A percentile compares a stretch with the other conserved stretches of the same genome.
Evolutionary conservation across 2,113 vertebrate genomes (phyloP).

Genomic region (Myotis yumanensis): DNA sequence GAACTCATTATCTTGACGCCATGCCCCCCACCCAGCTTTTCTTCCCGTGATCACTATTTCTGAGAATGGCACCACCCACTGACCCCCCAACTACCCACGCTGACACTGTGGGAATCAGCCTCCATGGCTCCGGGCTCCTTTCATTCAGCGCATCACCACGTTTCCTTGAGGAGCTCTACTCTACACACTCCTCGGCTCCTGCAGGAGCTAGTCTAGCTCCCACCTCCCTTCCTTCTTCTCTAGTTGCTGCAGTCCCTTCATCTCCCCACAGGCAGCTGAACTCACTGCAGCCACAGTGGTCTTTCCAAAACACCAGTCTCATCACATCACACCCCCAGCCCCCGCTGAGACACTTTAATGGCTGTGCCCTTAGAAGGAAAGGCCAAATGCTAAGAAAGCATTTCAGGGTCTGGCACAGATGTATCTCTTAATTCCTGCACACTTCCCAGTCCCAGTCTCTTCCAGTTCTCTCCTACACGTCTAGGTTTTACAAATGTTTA

Average conservation of each 20-base stretch:
- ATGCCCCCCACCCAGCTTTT: not conserved
- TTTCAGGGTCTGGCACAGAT: not conserved
- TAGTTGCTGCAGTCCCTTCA: not conserved
- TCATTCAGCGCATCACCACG: not conserved
- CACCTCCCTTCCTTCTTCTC: not conserved
- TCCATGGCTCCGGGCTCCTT: not conserved
- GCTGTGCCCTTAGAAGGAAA: constrained; percentile 4
- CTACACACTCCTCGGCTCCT: not conserved
- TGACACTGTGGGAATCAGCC: not conserved
- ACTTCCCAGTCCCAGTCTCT: not conserved
- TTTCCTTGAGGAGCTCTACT: not conserved
- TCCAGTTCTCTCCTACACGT: not conserved
- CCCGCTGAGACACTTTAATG: not conserved
- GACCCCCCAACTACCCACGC: too few species aligned
- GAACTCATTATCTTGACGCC: too few species aligned
- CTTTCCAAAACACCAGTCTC: not conserved
- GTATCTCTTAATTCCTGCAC: not conserved
- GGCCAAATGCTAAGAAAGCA: not conserved
- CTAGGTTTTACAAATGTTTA: not conserved
- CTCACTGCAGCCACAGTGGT: not conserved
- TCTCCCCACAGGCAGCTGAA: too few species aligned
- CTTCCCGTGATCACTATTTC: not conserved
- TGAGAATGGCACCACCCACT: not conserved
- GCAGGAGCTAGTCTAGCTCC: not conserved
- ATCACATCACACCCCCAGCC: accelerated